phyloP scores from a whole-genome alignment of 2,797 vertebrate genomes.

The Enteromius viviparus region DNA sequence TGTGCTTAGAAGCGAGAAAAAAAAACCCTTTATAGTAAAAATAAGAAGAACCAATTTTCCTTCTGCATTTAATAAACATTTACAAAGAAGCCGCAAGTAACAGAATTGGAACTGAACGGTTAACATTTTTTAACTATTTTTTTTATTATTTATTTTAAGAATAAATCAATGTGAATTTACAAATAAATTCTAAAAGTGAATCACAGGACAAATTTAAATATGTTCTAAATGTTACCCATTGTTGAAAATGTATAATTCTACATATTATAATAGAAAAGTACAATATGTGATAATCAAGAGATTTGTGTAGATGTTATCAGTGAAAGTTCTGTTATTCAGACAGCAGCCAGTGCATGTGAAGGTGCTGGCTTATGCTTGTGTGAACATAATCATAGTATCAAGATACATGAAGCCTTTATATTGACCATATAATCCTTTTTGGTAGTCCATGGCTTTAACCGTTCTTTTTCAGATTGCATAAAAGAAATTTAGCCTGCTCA shows the following conservation, averaged over 20 bases:
- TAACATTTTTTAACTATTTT: too few relatives aligned
- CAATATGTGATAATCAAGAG: background rate
- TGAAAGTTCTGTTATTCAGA: background rate
- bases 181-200: background rate
- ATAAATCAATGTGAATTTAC: too few relatives aligned
- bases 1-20: background rate
- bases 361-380: background rate
- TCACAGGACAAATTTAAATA: background rate
- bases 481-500: background rate
- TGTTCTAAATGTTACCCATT: background rate
- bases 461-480: background rate
- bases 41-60: background rate
- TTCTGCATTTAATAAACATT: background rate
- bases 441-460: background rate
- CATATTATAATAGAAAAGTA: background rate
- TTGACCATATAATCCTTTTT: background rate
- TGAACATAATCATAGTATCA: background rate
- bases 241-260: background rate
- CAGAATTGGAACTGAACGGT: background rate
- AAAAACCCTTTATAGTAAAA: background rate
- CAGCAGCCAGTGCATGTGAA: background rate
- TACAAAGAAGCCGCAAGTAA: background rate
- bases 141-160: too few relatives aligned
- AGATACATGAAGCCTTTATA: background rate
- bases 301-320: background rate